phyloP scores from a whole-genome alignment of 2,113 vertebrate species.

The Mellivora capensis region DNA sequence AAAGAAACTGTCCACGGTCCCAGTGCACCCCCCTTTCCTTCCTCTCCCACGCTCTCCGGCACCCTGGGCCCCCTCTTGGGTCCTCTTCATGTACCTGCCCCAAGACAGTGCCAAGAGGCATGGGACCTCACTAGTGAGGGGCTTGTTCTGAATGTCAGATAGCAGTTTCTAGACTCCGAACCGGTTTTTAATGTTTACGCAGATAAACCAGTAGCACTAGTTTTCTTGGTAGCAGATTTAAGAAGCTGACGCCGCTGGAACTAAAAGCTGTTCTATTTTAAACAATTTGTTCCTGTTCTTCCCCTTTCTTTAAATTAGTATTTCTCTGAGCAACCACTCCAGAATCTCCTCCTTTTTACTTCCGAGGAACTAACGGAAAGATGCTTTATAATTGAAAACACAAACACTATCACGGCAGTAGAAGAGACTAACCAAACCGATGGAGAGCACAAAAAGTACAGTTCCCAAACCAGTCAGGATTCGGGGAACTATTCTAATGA shows the following conservation, averaged over 20 bases:
- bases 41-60: accelerated
- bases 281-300: not conserved
- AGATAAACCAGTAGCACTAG: not conserved
- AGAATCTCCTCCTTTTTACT: slow-evolving; percentile 46
- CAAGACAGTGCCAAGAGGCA: accelerated
- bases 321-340: slow-evolving; percentile 25
- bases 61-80: not conserved
- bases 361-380: slow-evolving; percentile 74
- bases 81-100: too few relatives aligned
- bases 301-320: slow-evolving; percentile 59
- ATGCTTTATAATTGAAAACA: slow-evolving; percentile 73
- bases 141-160: not conserved
- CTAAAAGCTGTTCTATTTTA: not conserved
- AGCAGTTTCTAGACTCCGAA: not conserved
- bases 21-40: accelerated
- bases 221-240: not conserved
- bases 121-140: accelerated
- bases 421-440: not conserved
- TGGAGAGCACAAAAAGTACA: slow-evolving; percentile 28
- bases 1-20: not conserved
- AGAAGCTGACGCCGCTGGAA: not conserved
- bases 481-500: slow-evolving; percentile 83
- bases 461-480: slow-evolving; percentile 73
- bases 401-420: accelerated
- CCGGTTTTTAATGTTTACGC: not conserved